phyloP scores from a whole-genome alignment of 2,113 vertebrate genomes.

The Muscicapa adusta region DNA sequence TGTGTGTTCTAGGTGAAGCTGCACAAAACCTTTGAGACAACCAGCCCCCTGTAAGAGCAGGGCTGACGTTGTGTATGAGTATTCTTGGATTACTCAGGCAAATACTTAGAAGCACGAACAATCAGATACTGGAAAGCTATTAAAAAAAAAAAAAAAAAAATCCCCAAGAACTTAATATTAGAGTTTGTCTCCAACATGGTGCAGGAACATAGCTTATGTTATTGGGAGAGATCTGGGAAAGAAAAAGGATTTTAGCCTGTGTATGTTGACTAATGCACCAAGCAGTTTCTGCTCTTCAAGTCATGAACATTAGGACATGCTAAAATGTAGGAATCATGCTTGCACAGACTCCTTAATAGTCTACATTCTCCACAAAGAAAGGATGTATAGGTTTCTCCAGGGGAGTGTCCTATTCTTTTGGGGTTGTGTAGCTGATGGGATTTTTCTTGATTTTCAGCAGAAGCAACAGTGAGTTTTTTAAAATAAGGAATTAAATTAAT shows the following conservation, averaged over 20 bases:
- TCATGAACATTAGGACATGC: not conserved
- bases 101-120: not conserved
- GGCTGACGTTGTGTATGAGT: not conserved
- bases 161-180: not conserved
- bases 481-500: too few relatives aligned
- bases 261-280: not conserved
- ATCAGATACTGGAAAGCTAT: not conserved
- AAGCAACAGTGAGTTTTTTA: not conserved
- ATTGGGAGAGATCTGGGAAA: not conserved
- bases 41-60: not conserved
- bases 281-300: not conserved
- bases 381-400: not conserved
- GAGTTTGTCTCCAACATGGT: not conserved
- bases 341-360: not conserved
- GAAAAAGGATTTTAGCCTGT: not conserved
- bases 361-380: not conserved
- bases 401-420: not conserved
- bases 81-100: not conserved
- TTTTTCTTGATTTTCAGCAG: not conserved
- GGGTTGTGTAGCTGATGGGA: not conserved
- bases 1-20: not conserved
- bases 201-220: not conserved
- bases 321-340: not conserved
- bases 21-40: not conserved
- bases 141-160: not conserved